Base-by-base conservation (phyloP, 2,888 invertebrate genomes). In the Oscheius onirici region DNA sequence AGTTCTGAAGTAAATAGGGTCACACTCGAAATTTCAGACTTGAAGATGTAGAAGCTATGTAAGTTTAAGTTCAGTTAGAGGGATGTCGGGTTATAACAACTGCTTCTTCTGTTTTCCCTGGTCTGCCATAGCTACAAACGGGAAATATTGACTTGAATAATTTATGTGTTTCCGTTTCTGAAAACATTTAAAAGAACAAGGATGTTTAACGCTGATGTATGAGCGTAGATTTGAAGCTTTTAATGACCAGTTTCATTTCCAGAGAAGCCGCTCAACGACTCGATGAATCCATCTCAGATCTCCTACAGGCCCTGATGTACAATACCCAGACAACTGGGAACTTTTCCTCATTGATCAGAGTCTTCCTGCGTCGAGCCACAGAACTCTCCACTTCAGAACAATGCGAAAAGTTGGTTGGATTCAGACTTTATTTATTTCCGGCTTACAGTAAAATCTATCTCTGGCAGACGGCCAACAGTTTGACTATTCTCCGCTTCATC, bases 401-500 rank as follows among this genome's bases (percentile, higher is more conserved):
- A 86, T 93, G 93, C 88, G 93, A 95, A 88, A 94, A 94, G 95
- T 95, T 90, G 90, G 91, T 76, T 46, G 44, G 58, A 24, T 52
- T 24, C 5, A n/a, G 20, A 55, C 6, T 3, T 72, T 67, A 28
- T 43, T n/a, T 24, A 3, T 5, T 10, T 58, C 20, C 40, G 20
- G 6, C 20, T 81, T 91, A 70, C 87, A 92, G 92, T 84, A 91
- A 91, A 80, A 90, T 92, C 84, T 92, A 95, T 83, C 93, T 94
- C 65, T 96, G 95, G 95, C 96, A 97, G 89, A 93, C 94, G 0
- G 94, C 93, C 89, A 97, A 97, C 89, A 93, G 94, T 0, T 89
- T 99, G 58, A 95, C 95, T 86, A 93, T 95, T 28, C 92, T 96
- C 72, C 91, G 96, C 13, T 89, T 89, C 81, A 84, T 93, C 91